A percentile compares a stretch with the other conserved stretches of the same genome.
Evolutionary conservation across 1,140 invertebrate genomes (phyloP).

Genomic region (Acromyrmex charruanus): DNA sequence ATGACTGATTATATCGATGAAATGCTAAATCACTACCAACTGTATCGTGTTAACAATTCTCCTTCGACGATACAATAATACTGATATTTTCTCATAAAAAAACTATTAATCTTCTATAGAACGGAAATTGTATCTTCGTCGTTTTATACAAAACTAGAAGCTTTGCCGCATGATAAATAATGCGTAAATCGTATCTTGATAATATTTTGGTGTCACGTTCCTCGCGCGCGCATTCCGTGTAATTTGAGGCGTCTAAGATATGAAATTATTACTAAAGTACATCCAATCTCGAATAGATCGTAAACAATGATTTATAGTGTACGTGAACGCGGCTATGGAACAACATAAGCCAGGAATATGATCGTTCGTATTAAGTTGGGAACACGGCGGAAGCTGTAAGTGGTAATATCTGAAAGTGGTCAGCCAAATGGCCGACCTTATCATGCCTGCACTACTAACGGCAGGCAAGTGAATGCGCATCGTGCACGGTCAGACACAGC

Average conservation of each 20-base stretch:
- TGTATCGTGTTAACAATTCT: conserved; percentile 19
- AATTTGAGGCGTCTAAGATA: conserved; percentile 10
- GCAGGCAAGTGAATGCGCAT: conserved; percentile 60
- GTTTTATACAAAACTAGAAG: not conserved
- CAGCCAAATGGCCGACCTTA: conserved; percentile 67
- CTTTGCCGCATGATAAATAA: not conserved
- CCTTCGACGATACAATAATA: not conserved
- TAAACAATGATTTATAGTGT: conserved; percentile 56
- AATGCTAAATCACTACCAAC: conserved; percentile 38
- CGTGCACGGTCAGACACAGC: conserved; percentile 58
- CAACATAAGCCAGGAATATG: conserved; percentile 44
- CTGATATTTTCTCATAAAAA: not conserved
- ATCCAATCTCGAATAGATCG: conserved; percentile 42
- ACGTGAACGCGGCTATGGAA: conserved; percentile 5
- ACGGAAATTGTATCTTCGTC: not conserved
- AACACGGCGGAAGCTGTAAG: conserved; percentile 51
- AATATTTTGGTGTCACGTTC: not conserved
- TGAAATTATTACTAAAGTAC: conserved; percentile 5
- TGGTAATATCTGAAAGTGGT: conserved; percentile 70
- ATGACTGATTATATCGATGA: conserved; percentile 42
- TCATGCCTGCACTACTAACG: conserved; percentile 68
- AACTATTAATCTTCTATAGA: not conserved
- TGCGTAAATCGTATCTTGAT: not conserved
- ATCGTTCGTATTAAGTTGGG: conserved; percentile 38
- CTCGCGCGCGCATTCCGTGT: too few species aligned